A percentile compares a stretch with the other conserved stretches of the same genome.
phyloP scores from a whole-genome alignment of 2,797 vertebrate species.

The Synanceia verrucosa region DNA sequence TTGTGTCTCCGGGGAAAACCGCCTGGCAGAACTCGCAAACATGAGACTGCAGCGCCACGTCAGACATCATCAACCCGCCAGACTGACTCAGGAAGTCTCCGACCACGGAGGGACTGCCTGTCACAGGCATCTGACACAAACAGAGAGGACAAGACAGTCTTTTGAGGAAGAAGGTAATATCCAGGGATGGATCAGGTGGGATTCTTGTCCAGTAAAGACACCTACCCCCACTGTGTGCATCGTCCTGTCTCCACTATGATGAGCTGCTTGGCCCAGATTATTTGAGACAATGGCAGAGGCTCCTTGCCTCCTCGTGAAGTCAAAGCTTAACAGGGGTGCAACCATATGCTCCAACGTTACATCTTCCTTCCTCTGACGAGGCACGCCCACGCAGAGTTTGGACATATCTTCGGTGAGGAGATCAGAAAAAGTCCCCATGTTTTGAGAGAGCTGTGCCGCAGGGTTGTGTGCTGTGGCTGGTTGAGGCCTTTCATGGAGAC shows the following conservation, averaged over 20 bases:
- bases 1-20: conserved; percentile 76
- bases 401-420: conserved; percentile 58
- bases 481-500: conserved; percentile 30
- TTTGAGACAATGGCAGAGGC: conserved; percentile 15
- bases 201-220: not conserved
- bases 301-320: not conserved
- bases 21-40: conserved; percentile 86
- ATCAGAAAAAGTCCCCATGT: not conserved
- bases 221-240: conserved; percentile 29
- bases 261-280: conserved; percentile 21
- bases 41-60: conserved; percentile 77
- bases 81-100: conserved; percentile 32
- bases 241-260: conserved; percentile 2
- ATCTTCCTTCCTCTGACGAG: conserved; percentile 25
- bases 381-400: conserved; percentile 53
- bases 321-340: not conserved
- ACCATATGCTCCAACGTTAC: conserved; percentile 10
- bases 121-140: conserved; percentile 72
- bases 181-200: not conserved
- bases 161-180: not conserved
- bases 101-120: conserved; percentile 50
- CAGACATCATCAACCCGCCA: conserved; percentile 60
- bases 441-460: conserved; percentile 9
- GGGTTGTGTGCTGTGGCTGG: not conserved
- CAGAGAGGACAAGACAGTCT: not conserved